phyloP scores from a whole-genome alignment of 2,797 vertebrate genomes.

The Scomberomorus guttatus region DNA sequence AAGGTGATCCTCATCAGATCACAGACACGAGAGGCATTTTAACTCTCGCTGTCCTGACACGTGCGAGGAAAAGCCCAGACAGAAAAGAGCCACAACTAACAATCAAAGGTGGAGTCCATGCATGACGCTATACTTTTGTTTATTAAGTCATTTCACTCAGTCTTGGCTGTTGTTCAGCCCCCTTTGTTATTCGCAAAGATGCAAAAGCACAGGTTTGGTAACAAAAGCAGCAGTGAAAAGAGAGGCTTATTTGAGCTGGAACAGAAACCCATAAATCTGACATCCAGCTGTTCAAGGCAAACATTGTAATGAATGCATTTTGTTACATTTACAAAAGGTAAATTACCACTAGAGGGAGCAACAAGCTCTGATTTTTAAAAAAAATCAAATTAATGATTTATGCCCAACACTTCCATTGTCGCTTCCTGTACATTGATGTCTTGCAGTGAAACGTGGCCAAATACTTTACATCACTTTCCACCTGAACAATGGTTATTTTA shows the following conservation, averaged over 20 bases:
- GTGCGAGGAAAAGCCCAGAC: constrained; percentile 64
- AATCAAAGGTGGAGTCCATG: constrained; percentile 69
- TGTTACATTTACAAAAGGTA: constrained; percentile 18
- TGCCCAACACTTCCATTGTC: constrained; percentile 19
- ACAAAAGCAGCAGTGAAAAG: constrained; percentile 15
- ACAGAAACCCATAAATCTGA: constrained; percentile 2
- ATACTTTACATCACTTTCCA: background rate
- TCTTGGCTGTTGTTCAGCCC: constrained; percentile 46
- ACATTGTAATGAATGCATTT: constrained; percentile 3
- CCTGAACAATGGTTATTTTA: constrained; percentile 31
- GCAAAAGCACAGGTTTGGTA: constrained; percentile 25
- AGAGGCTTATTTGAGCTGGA: constrained; percentile 2
- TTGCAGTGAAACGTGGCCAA: background rate
- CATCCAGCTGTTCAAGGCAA: constrained; percentile 20
- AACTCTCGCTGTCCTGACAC: constrained; percentile 63
- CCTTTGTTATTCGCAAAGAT: constrained; percentile 51
- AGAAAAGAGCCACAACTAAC: constrained; percentile 61
- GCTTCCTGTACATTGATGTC: background rate
- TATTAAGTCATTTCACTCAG: constrained; percentile 65
- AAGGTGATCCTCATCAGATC: constrained; percentile 86
- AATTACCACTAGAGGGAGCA: constrained; percentile 36
- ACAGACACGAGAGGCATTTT: constrained; percentile 82
- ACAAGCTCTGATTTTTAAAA: background rate
- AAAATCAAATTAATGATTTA: constrained; percentile 20
- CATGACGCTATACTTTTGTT: constrained; percentile 62